phyloP scores from a whole-genome alignment of 2,113 vertebrate species.

The Apaloderma vittatum region DNA sequence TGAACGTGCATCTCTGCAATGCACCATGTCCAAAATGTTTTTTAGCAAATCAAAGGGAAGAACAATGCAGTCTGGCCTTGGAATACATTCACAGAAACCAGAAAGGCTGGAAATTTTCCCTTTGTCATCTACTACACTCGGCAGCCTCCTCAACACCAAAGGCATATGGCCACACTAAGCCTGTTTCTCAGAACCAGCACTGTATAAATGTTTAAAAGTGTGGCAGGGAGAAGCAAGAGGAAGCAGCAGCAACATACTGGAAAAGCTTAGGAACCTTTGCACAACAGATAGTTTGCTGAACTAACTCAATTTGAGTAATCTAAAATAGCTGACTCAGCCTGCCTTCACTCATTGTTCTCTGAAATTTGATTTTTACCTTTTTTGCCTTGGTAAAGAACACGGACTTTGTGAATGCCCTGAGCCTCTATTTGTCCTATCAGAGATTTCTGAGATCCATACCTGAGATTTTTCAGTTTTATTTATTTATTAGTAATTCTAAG shows the following conservation, averaged over 20 bases:
- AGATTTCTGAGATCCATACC: background rate
- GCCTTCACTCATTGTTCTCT: background rate
- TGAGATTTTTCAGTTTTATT: background rate
- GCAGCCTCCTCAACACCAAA: background rate
- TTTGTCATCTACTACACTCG: background rate
- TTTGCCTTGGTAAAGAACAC: background rate
- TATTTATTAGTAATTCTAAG: background rate
- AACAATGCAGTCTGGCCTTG: background rate
- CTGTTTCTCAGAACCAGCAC: background rate
- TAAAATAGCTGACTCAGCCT: background rate
- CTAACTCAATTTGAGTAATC: background rate
- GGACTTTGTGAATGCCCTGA: background rate
- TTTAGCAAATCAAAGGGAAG: background rate
- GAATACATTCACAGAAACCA: background rate
- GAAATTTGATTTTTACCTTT: background rate
- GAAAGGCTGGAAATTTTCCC: background rate
- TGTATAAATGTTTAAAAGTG: background rate
- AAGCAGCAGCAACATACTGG: background rate
- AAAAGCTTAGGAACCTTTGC: background rate
- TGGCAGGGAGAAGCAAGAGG: accelerated
- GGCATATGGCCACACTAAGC: background rate
- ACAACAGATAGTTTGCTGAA: background rate
- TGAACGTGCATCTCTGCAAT: background rate
- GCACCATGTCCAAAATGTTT: background rate
- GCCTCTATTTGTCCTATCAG: background rate